These are phyloP conservation scores for Lagopus leucura DNA, from an alignment of 2,113 vertebrate species.

Conservation along the genomic window DNA sequence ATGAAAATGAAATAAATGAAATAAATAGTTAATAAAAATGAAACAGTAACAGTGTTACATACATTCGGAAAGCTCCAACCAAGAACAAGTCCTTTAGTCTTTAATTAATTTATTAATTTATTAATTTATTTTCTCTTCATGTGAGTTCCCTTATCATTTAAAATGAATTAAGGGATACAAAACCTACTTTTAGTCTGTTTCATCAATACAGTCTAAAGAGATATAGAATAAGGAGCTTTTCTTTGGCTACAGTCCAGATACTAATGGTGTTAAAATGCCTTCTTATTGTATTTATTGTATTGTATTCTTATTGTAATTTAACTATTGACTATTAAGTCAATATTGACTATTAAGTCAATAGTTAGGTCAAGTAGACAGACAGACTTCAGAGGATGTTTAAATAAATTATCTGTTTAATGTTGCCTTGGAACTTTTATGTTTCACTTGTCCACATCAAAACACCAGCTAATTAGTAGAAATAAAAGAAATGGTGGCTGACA, in stretches of 20 bases:
- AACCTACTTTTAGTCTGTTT: constrained; percentile 70
- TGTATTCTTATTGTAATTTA: too few species aligned
- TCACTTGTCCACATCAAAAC: constrained; percentile 10
- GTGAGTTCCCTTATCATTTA: constrained; percentile 62
- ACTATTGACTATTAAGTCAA: constrained; percentile 29
- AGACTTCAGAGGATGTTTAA: constrained; percentile 78
- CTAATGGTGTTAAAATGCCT: constrained; percentile 77
- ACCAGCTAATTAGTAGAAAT: background rate
- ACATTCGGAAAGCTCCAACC: background rate
- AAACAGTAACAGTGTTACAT: background rate
- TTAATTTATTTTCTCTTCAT: background rate
- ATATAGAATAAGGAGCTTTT: constrained; percentile 71
- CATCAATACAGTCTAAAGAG: constrained; percentile 64
- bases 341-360: constrained; percentile 49
- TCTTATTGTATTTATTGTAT: constrained; percentile 68
- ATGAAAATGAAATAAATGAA: too few species aligned
- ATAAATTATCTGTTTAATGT: constrained; percentile 75
- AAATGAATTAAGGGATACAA: constrained; percentile 72
- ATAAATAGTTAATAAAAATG: background rate
- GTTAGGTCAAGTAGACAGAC: constrained; percentile 79
- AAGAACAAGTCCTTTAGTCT: constrained; percentile 41
- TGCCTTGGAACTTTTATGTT: constrained; percentile 46
- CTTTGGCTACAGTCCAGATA: constrained; percentile 77
- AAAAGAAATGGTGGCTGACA: background rate
- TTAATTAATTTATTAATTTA: background rate